Evolutionary conservation across 2,888 invertebrate species (phyloP), one percentile per base, ranked within the genome.

Genomic region (Axea sp.): DNA sequence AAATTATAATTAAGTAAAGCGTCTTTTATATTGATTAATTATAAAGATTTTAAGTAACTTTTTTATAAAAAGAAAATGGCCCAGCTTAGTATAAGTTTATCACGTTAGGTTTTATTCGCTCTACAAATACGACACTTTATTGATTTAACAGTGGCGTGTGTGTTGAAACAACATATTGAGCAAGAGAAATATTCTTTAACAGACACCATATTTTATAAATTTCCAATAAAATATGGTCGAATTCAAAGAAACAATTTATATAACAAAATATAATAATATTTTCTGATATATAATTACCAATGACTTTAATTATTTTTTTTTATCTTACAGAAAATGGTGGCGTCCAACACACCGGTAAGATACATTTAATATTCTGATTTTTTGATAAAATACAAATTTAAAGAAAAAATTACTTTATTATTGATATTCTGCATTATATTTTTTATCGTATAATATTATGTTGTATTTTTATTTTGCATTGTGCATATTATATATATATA

Each of bases 301-400:
- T n/a, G n/a, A n/a, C n/a, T n/a, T n/a, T n/a, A 33, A 62, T n/a
- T 12, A 24, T 45, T 35, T 30, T 15, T 77, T 77, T 77, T 65
- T 82, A 78, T 75, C 65, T 82, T 82, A 24, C 85, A 87, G 87
- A 86, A 84, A 81, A 87, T 87, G 85, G 86, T 86, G 78, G 85
- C 86, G 78, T 84, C 86, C 59, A 86, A 83, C 64, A 81, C 83
- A 69, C 86, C 87, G 86, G 87, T 87, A 81, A 87, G 87, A 76
- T n/a, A n/a, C n/a, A n/a, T n/a, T n/a, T n/a, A n/a, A n/a, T n/a
- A n/a, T n/a, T n/a, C n/a, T n/a, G n/a, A n/a, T n/a, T n/a, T n/a
- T n/a, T n/a, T n/a, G n/a, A n/a, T n/a, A n/a, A n/a, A 24, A 26
- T 24, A 3, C 19, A 19, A 19, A 3, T 19, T 2, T 19, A 6